Conservation (phyloP, 2,797 vertebrate genomes). For the Huso huso region DNA sequence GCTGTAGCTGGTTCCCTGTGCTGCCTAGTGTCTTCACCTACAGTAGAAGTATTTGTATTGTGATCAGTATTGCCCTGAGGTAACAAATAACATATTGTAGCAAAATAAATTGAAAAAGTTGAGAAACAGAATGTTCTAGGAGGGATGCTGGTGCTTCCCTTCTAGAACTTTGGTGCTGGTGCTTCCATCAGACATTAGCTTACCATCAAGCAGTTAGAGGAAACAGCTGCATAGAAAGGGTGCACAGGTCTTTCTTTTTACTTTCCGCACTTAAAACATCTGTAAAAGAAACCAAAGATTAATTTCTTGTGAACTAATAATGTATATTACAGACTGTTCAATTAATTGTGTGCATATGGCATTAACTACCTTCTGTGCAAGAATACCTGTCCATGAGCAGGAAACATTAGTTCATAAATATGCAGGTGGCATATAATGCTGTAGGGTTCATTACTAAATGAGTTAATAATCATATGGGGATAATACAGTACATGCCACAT, state of each 20-base stretch:
- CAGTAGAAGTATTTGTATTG: no score
- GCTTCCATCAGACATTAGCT: no score
- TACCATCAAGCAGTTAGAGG: background rate
- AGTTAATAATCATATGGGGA: conserved; percentile 4
- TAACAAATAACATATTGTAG: no score
- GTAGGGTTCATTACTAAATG: conserved; percentile 4
- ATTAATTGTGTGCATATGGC: conserved; percentile 8
- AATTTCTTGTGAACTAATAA: conserved; percentile 8
- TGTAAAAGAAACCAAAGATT: conserved; percentile 7
- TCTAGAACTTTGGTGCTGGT: no score
- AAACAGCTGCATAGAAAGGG: conserved; percentile 1
- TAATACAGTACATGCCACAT: background rate
- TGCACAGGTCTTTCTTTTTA: conserved; percentile 1
- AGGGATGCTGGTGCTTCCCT: no score
- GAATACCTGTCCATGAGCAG: conserved; percentile 4
- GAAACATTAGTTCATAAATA: conserved; percentile 3
- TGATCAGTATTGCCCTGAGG: no score
- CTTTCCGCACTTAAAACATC: conserved; percentile 9
- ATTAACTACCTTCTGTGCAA: conserved; percentile 7
- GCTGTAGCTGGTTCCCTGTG: no score
- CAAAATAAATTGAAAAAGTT: no score
- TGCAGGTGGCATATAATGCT: background rate
- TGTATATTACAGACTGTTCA: conserved; percentile 4
- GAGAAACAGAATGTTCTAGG: no score
- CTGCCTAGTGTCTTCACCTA: no score